A percentile compares a stretch with the other conserved stretches of the same genome.
Evolutionary conservation across 2,113 vertebrate species (phyloP).

Genomic region (Dipodomys merriami): DNA sequence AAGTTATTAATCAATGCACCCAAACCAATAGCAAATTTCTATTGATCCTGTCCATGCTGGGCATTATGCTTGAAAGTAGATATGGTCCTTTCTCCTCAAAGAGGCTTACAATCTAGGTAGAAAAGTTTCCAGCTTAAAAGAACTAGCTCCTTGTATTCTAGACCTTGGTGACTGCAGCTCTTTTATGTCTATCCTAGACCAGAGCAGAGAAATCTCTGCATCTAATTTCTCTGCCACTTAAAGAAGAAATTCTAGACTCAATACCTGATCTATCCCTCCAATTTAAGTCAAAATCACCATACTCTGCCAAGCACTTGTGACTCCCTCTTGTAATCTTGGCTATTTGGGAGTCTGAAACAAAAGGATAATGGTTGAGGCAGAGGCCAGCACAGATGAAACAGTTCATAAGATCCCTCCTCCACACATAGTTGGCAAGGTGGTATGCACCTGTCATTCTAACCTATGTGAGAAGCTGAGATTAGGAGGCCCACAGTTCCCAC

Average conservation of each 20-base stretch:
- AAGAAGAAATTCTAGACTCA: background rate
- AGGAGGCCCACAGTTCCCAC: too few species aligned
- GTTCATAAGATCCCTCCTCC: too few species aligned
- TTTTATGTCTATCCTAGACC: slow-evolving; percentile 35
- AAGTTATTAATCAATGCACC: slow-evolving; percentile 11
- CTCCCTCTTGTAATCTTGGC: too few species aligned
- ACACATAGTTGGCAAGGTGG: too few species aligned
- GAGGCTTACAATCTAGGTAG: background rate
- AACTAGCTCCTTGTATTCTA: background rate
- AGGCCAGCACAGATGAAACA: too few species aligned
- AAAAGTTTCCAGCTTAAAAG: slow-evolving; percentile 23
- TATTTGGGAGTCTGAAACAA: too few species aligned
- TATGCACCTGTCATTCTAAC: too few species aligned
- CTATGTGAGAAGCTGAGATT: too few species aligned
- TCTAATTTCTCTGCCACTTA: background rate
- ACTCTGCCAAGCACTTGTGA: too few species aligned
- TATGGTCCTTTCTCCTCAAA: background rate
- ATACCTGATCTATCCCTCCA: background rate
- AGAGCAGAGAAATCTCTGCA: background rate
- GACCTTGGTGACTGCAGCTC: background rate
- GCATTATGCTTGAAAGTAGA: background rate
- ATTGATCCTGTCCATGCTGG: background rate
- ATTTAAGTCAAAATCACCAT: background rate
- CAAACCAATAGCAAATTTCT: background rate
- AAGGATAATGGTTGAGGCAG: too few species aligned